Percentiles rank a stretch among this genome's conserved stretches.
Conservation (phyloP, 2,888 invertebrate genomes). For the Thera britannica region DNA sequence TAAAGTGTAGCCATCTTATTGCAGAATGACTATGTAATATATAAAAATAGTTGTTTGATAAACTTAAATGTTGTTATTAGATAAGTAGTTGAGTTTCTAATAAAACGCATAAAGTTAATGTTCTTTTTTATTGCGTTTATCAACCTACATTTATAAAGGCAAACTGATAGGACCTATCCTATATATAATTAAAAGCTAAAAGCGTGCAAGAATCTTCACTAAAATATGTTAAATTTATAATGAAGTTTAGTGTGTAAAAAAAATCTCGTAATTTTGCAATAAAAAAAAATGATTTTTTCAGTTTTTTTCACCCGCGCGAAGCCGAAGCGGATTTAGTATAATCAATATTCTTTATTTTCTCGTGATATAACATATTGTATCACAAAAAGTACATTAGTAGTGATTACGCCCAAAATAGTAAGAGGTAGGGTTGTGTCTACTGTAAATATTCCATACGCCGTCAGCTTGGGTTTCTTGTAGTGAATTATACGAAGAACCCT, state of each 20-base stretch:
- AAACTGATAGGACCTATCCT: background rate
- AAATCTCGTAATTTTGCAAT: no score
- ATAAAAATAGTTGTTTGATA: background rate
- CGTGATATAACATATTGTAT: constrained; percentile 46
- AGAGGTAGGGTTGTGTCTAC: constrained; percentile 46
- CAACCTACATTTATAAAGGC: background rate
- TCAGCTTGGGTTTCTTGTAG: constrained; percentile 46
- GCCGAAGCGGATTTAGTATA: no score
- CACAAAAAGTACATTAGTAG: constrained; percentile 51
- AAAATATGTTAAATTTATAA: no score
- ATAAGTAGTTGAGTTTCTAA: constrained; percentile 24
- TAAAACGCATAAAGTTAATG: constrained; percentile 11
- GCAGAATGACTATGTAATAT: no score
- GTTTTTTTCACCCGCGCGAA: no score
- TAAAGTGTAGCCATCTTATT: no score
- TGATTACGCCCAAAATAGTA: constrained; percentile 49
- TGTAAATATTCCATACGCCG: constrained; percentile 52
- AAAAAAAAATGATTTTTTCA: no score
- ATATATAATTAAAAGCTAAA: no score
- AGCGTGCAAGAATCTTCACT: no score
- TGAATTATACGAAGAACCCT: constrained; percentile 47
- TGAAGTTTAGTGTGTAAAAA: no score
- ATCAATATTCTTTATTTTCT: constrained; percentile 1
- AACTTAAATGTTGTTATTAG: constrained; percentile 20
- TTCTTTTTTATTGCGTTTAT: constrained; percentile 2